Percentiles rank a stretch among this genome's conserved stretches.
Evolutionary conservation across 1,140 invertebrate genomes (phyloP).

Genomic region (Drosophila parvula): DNA sequence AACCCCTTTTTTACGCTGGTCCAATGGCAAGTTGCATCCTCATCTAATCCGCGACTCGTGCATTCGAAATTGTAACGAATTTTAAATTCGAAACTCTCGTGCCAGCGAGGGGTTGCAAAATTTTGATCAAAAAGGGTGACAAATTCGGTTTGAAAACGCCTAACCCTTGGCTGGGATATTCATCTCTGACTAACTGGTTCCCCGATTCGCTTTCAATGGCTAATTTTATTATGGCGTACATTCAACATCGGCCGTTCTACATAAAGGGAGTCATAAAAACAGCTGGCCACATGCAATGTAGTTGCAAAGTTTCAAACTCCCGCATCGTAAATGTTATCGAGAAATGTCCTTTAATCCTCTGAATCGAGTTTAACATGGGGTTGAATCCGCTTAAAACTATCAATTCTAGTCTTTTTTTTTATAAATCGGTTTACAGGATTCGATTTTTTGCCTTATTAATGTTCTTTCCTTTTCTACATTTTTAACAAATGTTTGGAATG

Average conservation of each 20-base stretch:
- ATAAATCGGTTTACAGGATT: conserved; percentile 49
- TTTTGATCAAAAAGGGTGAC: conserved; percentile 22
- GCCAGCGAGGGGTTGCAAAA: conserved; percentile 50
- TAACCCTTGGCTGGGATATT: conserved; percentile 59
- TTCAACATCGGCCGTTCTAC: conserved; percentile 39
- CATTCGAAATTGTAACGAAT: conserved; percentile 75
- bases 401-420: conserved; percentile 23
- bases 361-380: conserved; percentile 28
- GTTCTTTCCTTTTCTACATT: conserved; percentile 8
- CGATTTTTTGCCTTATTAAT: conserved; percentile 16
- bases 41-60: conserved; percentile 63
- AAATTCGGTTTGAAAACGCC: conserved; percentile 24
- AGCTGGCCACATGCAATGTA: conserved; percentile 72
- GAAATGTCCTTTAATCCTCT: conserved; percentile 46
- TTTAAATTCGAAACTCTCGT: conserved; percentile 45
- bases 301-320: conserved; percentile 46
- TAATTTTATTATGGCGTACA: conserved; percentile 71
- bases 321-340: conserved; percentile 47
- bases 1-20: conserved; percentile 46
- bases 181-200: conserved; percentile 44
- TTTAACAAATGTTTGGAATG: conserved; percentile 11
- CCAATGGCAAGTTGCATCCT: conserved; percentile 48
- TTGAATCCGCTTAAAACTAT: conserved; percentile 70
- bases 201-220: conserved; percentile 44
- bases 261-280: conserved; percentile 72